Evolutionary conservation across 2,888 invertebrate genomes (phyloP).

Genomic region (Pecten maximus): DNA sequence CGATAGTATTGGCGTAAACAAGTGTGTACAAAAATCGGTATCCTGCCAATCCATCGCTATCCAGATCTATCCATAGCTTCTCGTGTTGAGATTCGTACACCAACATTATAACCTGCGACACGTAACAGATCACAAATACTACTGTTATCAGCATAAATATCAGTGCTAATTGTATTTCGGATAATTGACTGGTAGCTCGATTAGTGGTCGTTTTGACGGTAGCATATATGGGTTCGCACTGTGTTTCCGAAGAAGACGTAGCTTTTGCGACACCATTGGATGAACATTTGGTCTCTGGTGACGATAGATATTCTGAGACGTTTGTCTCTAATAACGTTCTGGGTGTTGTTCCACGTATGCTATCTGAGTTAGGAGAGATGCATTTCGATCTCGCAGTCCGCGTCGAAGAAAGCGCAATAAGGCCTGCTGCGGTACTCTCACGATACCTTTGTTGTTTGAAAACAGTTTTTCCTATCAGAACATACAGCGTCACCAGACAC

Average conservation of each 20-base stretch:
- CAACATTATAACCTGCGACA: constrained; percentile 27
- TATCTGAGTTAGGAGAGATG: too few relatives aligned
- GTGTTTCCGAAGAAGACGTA: too few relatives aligned
- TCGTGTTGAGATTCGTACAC: constrained; percentile 6
- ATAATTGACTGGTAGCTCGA: not conserved
- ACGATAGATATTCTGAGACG: too few relatives aligned
- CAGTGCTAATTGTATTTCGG: not conserved
- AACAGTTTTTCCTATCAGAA: not conserved
- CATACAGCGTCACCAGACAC: not conserved
- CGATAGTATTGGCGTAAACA: not conserved
- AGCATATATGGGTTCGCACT: too few relatives aligned
- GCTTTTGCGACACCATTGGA: not conserved
- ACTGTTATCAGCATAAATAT: constrained; percentile 35
- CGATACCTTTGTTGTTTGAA: too few relatives aligned
- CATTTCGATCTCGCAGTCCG: too few relatives aligned
- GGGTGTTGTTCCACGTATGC: too few relatives aligned
- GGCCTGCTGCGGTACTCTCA: too few relatives aligned
- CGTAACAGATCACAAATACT: constrained; percentile 39
- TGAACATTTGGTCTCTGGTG: not conserved
- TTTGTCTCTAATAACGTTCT: too few relatives aligned
- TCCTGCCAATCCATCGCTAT: not conserved
- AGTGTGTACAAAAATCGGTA: constrained; percentile 36
- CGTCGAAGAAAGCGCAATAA: too few relatives aligned
- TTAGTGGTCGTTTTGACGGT: too few relatives aligned
- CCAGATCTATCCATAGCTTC: not conserved